Base-by-base conservation (phyloP, 2,113 vertebrate genomes). In the Neodontobutis hainanensis region DNA sequence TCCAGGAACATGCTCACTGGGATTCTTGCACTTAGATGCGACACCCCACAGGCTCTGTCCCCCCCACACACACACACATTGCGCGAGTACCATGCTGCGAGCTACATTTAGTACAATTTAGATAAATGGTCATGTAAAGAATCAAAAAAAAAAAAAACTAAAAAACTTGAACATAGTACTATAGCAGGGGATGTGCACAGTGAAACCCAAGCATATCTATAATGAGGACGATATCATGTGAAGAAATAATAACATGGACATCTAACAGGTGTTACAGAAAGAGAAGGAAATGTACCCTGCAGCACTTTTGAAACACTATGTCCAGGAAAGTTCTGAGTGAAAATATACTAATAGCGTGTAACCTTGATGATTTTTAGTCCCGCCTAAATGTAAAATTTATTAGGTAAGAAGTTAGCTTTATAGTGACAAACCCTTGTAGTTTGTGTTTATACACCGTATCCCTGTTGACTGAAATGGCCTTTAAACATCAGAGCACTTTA, bases 1-100 rank as follows among this genome's bases (percentile, higher is more conserved):
- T 77, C 74, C 14, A 71, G 78, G 84, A 87, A 86, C 78, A 85
- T 6, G 46, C 81, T 80, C 36, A 27, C 65, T 19, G 59, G 65
- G 69, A 68, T 61, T 63, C 53, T 52, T 64, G 59, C 73, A 67
- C 77, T 81, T 63, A 82, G 83, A 85, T 78, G 75, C 73, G 71
- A 86, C 85, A 47, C 83, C 87, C 82, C 11, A 38, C 84, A 47
- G 80, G 38, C 56, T 35, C 53, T 8, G 16, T 10, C 48, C 71
- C 67, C 59, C 59, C 34, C 46, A 58, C 55, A 65, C 75, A 47
- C 53, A 36, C 57, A 61, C 60, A 55, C 35, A 50, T 53, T 51
- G 8, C 38, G 8, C 38, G 38, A 40, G 38, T 51, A 19, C 49
- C 12, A 51, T 32, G 19, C 34, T 14, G 11, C 12, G 32, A 3